Evolutionary conservation across 1,140 invertebrate species (phyloP).

Genomic region (Cydia amplana): DNA sequence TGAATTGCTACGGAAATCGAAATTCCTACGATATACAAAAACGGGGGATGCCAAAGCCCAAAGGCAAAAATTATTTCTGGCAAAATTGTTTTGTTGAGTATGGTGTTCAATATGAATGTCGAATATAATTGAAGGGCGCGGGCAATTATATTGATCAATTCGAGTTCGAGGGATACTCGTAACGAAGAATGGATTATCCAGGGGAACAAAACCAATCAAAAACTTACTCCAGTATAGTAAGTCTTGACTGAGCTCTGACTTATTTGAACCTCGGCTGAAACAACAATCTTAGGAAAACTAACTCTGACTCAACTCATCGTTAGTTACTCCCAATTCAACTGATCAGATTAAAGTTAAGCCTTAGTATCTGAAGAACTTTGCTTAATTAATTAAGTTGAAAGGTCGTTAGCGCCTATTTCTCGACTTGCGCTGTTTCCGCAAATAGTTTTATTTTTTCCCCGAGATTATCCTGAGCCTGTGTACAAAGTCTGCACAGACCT

Average conservation of each 20-base stretch:
- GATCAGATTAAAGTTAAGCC: neutral
- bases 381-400: too few relatives aligned
- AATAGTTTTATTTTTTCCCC: neutral
- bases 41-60: neutral
- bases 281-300: slow-evolving; percentile 1
- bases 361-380: neutral
- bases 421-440: neutral
- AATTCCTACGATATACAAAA: neutral
- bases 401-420: neutral
- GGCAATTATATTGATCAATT: neutral
- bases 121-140: neutral
- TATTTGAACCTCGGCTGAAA: neutral
- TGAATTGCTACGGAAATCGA: slow-evolving; percentile 20
- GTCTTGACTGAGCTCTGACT: slow-evolving; percentile 2
- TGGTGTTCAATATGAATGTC: neutral
- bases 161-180: neutral
- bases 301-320: neutral
- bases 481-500: neutral
- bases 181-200: neutral
- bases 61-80: neutral
- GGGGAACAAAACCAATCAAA: slow-evolving; percentile 18
- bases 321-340: neutral
- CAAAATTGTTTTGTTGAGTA: neutral
- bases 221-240: neutral
- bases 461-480: neutral